phyloP scores from a whole-genome alignment of 2,888 invertebrate genomes.

The Desoria tigrina region DNA sequence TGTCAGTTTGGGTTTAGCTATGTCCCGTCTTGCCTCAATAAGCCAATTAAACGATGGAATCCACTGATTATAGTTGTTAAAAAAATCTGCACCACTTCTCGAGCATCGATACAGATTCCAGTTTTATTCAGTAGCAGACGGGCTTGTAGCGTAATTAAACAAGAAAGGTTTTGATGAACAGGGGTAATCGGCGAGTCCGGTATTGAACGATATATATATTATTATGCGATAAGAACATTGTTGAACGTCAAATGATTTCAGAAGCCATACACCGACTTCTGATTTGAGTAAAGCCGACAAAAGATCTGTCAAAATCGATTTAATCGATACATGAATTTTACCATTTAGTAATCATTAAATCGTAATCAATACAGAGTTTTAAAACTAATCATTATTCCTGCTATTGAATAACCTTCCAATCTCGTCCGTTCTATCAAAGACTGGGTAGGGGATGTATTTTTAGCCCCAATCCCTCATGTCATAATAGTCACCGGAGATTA shows the following conservation, averaged over 20 bases:
- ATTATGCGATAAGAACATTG: no score
- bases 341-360: conserved; percentile 8
- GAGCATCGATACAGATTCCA: no score
- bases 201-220: no score
- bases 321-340: conserved; percentile 6
- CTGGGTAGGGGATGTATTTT: not conserved
- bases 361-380: not conserved
- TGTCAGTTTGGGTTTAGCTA: no score
- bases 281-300: conserved; percentile 17
- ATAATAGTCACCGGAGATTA: no score
- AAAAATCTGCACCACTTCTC: not conserved
- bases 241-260: conserved; percentile 12
- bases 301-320: conserved; percentile 1
- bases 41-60: conserved; percentile 14
- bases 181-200: no score
- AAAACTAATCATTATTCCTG: conserved; percentile 2
- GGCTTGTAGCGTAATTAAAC: no score
- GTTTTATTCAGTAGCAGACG: no score
- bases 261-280: conserved; percentile 21
- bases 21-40: no score
- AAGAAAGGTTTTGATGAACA: no score
- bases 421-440: no score
- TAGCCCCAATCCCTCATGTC: no score
- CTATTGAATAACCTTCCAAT: conserved; percentile 4
- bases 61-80: not conserved